phyloP scores from a whole-genome alignment of 2,113 vertebrate species.

The Phrynosoma blainvillii region DNA sequence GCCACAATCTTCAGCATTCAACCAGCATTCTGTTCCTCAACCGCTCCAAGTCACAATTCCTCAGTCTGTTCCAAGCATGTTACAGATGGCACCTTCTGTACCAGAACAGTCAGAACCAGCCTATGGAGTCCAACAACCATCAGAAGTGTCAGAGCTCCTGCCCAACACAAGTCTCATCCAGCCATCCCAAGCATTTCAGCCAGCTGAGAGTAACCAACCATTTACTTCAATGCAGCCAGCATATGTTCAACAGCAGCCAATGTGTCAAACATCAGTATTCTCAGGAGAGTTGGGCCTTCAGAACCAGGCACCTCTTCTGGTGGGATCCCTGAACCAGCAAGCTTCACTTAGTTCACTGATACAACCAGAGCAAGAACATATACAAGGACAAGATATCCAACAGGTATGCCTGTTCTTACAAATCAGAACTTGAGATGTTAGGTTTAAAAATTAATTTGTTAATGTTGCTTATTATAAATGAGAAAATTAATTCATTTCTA shows the following conservation, averaged over 20 bases:
- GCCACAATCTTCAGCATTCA: constrained; percentile 32
- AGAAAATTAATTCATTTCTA: too few relatives aligned
- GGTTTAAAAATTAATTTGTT: too few relatives aligned
- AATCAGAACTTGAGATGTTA: too few relatives aligned
- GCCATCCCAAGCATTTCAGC: constrained; percentile 26
- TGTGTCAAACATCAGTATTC: constrained; percentile 48
- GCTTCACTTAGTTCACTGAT: constrained; percentile 1
- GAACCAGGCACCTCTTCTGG: constrained; percentile 1
- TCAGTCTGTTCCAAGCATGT: constrained; percentile 24
- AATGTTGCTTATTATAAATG: too few relatives aligned
- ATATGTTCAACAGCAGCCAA: constrained; percentile 44
- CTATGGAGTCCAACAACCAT: constrained; percentile 18
- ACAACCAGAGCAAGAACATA: constrained; percentile 45
- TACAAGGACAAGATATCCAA: constrained; percentile 37
- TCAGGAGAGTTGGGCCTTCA: neutral
- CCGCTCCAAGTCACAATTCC: constrained; percentile 48
- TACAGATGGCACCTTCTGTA: constrained; percentile 24
- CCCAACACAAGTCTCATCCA: constrained; percentile 24
- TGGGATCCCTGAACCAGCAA: neutral
- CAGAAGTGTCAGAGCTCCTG: neutral
- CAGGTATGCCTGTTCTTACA: constrained; percentile 12
- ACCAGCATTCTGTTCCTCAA: constrained; percentile 52
- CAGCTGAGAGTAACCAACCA: constrained; percentile 35
- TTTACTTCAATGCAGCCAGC: constrained; percentile 49
- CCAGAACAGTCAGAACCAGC: constrained; percentile 33